Evolutionary conservation across 2,888 invertebrate species (phyloP).

Genomic region (Tenthredo mesomela): DNA sequence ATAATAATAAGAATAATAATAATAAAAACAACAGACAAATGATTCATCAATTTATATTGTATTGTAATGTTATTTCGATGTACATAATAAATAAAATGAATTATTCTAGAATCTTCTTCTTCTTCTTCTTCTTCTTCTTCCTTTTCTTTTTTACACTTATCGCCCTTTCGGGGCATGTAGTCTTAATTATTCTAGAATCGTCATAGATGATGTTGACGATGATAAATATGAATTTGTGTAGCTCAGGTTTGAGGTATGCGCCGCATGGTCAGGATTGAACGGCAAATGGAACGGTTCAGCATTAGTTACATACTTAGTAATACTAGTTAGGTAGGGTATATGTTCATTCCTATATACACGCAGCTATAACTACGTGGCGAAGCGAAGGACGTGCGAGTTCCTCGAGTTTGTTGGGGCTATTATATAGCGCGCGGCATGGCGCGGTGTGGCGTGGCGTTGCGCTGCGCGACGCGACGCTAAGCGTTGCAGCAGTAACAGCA

Average conservation of each 20-base stretch:
- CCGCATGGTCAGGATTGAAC: not conserved
- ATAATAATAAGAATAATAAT: too few species aligned
- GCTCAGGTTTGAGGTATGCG: not conserved
- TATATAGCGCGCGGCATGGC: too few species aligned
- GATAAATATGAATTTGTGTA: not conserved
- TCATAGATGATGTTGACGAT: not conserved
- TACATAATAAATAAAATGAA: too few species aligned
- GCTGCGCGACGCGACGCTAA: not conserved
- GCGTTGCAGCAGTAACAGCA: too few species aligned
- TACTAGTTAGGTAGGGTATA: constrained; percentile 11
- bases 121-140: too few species aligned
- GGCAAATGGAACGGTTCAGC: constrained; percentile 10
- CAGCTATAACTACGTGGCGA: not conserved
- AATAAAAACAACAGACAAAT: not conserved
- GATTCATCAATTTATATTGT: too few species aligned
- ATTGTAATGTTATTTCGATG: not conserved
- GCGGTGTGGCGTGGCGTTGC: not conserved
- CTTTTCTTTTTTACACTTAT: too few species aligned
- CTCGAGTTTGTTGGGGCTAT: constrained; percentile 20
- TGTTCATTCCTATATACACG: not conserved
- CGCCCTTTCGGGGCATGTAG: too few species aligned
- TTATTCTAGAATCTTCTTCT: too few species aligned
- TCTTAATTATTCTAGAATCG: not conserved
- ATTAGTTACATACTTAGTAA: not conserved
- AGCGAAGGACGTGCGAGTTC: constrained; percentile 33